phyloP scores from a whole-genome alignment of 2,888 invertebrate genomes.

The Lasioglossum figueresi region DNA sequence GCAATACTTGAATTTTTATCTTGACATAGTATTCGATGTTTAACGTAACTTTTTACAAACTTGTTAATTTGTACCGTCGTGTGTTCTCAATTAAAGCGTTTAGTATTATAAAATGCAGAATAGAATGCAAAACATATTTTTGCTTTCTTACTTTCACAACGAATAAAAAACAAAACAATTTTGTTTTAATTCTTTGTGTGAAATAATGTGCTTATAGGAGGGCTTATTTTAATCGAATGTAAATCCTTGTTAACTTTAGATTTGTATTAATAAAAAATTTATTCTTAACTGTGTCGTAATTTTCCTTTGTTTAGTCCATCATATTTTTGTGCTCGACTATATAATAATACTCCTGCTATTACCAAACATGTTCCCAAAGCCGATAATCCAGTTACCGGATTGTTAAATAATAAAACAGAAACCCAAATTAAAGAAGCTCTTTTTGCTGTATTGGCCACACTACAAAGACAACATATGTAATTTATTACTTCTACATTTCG shows the following conservation, averaged over 20 bases:
- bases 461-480: constrained; percentile 75
- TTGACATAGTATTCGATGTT: constrained; percentile 14
- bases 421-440: constrained; percentile 92
- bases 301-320: constrained; percentile 83
- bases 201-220: constrained; percentile 18
- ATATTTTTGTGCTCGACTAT: constrained; percentile 89
- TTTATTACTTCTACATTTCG: constrained; percentile 45
- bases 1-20: constrained; percentile 5
- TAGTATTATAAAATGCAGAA: constrained; percentile 23
- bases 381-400: constrained; percentile 89
- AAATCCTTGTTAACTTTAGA: constrained; percentile 37
- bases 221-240: constrained; percentile 18
- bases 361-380: constrained; percentile 90
- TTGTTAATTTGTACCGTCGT: constrained; percentile 42
- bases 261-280: constrained; percentile 77
- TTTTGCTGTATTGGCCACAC: constrained; percentile 92
- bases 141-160: constrained; percentile 4
- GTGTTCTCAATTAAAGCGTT: constrained; percentile 33
- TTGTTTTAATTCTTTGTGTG: neutral
- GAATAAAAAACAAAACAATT: constrained; percentile 38
- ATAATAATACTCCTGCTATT: constrained; percentile 89
- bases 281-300: constrained; percentile 78
- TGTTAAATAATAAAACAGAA: constrained; percentile 90
- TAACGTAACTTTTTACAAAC: constrained; percentile 23
- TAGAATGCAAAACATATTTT: constrained; percentile 39